These are phyloP conservation scores for Stigmatopora nigra DNA, from an alignment of 2,113 vertebrate species.

Conservation along the genomic window DNA sequence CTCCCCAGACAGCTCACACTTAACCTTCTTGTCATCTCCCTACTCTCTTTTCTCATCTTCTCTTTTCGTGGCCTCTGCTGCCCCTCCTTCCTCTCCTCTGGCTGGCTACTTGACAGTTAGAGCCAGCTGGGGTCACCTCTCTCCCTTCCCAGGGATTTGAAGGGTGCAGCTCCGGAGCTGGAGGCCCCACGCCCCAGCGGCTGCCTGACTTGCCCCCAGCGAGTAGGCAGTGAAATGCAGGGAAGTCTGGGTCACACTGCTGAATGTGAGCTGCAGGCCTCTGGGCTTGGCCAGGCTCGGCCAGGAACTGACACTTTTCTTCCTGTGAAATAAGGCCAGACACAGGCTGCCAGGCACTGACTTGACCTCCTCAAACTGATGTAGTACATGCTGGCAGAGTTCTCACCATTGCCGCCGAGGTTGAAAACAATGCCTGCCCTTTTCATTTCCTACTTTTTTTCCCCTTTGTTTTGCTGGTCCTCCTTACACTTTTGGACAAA, in stretches of 20 bases:
- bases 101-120: slow-evolving; percentile 60
- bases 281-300: slow-evolving; percentile 55
- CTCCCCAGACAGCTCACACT: slow-evolving; percentile 56
- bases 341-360: slow-evolving; percentile 10
- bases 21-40: slow-evolving; percentile 54
- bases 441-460: slow-evolving; percentile 25
- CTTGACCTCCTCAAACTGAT: slow-evolving; percentile 12
- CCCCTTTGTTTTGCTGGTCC: slow-evolving; percentile 17
- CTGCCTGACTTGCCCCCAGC: slow-evolving; percentile 60
- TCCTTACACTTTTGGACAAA: neutral
- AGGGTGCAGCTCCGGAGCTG: slow-evolving; percentile 39
- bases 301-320: slow-evolving; percentile 39
- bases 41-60: slow-evolving; percentile 25
- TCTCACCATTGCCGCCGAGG: slow-evolving; percentile 44
- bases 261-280: slow-evolving; percentile 41
- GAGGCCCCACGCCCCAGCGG: slow-evolving; percentile 57
- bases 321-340: slow-evolving; percentile 9
- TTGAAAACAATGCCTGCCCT: slow-evolving; percentile 33
- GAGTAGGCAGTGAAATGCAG: slow-evolving; percentile 47
- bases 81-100: slow-evolving; percentile 35
- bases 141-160: slow-evolving; percentile 42
- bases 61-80: slow-evolving; percentile 40
- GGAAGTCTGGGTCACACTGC: slow-evolving; percentile 31
- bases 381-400: slow-evolving; percentile 43
- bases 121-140: slow-evolving; percentile 41